Evolutionary conservation across 35 echinoderm and acorn worm species (phyloP).

Genomic region (Eucidaris tribuloides): DNA sequence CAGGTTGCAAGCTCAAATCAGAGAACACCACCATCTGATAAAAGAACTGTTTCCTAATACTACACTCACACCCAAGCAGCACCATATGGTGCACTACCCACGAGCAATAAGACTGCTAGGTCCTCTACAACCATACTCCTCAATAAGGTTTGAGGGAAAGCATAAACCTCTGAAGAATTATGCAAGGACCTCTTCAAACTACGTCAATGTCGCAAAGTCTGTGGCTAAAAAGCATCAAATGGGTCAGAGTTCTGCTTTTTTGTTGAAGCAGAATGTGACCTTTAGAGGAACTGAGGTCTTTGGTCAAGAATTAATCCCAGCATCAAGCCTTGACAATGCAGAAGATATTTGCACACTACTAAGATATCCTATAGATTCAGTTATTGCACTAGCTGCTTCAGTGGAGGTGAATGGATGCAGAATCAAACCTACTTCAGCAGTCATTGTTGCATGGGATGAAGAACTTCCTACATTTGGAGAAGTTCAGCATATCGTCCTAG

Average conservation of each 20-base stretch:
- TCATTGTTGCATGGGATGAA: slow-evolving; percentile 10
- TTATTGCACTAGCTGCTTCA: not conserved
- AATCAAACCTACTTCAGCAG: not conserved
- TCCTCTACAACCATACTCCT: slow-evolving; percentile 7
- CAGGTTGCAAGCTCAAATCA: not conserved
- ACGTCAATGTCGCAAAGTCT: slow-evolving; percentile 21
- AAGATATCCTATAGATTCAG: not conserved
- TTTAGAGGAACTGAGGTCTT: slow-evolving; percentile 25
- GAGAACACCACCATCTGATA: not conserved
- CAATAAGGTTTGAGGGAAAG: slow-evolving; percentile 45
- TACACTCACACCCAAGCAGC: slow-evolving; percentile 47
- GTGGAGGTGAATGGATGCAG: slow-evolving; percentile 3
- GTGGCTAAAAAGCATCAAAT: slow-evolving; percentile 39
- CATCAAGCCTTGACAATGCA: not conserved
- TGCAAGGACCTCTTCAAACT: slow-evolving; percentile 28
- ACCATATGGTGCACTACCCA: slow-evolving; percentile 45
- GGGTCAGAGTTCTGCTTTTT: slow-evolving; percentile 10
- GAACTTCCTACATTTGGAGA: slow-evolving; percentile 14
- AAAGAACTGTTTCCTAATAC: not conserved
- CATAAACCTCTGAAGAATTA: slow-evolving; percentile 28
- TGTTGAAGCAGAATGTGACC: slow-evolving; percentile 7
- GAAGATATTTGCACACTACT: not conserved
- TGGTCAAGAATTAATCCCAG: slow-evolving; percentile 23
- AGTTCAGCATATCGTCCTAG: not conserved
- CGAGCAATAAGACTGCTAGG: slow-evolving; percentile 12